Conservation (phyloP, 1,140 invertebrate species). For the Probaryconus sp. region DNA sequence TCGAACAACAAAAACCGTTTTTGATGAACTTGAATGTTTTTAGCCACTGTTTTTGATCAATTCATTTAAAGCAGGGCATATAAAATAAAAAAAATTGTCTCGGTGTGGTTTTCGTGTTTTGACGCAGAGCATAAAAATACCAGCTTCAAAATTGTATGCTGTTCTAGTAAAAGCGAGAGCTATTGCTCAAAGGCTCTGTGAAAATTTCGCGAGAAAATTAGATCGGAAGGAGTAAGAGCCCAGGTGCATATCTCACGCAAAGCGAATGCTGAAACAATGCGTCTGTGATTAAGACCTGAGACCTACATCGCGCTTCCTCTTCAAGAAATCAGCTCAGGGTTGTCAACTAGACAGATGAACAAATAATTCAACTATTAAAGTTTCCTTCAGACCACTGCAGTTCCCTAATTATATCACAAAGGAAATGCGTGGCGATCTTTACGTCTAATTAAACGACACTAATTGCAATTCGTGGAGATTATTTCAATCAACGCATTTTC, state of each 20-base stretch:
- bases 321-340: slow-evolving; percentile 55
- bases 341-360: slow-evolving; percentile 56
- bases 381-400: slow-evolving; percentile 24
- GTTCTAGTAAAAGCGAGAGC: slow-evolving; percentile 49
- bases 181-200: slow-evolving; percentile 58
- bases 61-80: too few species aligned
- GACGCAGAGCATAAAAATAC: slow-evolving; percentile 11
- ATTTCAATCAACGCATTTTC: slow-evolving; percentile 8
- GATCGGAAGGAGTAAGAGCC: slow-evolving; percentile 60
- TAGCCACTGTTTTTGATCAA: too few species aligned
- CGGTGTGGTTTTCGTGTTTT: too few species aligned
- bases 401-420: slow-evolving; percentile 32
- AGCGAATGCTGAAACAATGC: slow-evolving; percentile 56
- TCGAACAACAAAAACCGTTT: too few species aligned
- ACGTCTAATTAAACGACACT: slow-evolving; percentile 1
- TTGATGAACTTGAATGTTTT: too few species aligned
- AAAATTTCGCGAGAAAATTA: slow-evolving; percentile 64
- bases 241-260: slow-evolving; percentile 61
- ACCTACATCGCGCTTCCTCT: slow-evolving; percentile 56
- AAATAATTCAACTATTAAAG: slow-evolving; percentile 48
- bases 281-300: slow-evolving; percentile 58
- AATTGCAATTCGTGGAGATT: not conserved
- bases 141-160: slow-evolving; percentile 33
- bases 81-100: slow-evolving; percentile 1
- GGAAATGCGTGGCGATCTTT: slow-evolving; percentile 20